Evolutionary conservation across 2,113 vertebrate species (phyloP).

Genomic region (Takifugu bimaculatus): DNA sequence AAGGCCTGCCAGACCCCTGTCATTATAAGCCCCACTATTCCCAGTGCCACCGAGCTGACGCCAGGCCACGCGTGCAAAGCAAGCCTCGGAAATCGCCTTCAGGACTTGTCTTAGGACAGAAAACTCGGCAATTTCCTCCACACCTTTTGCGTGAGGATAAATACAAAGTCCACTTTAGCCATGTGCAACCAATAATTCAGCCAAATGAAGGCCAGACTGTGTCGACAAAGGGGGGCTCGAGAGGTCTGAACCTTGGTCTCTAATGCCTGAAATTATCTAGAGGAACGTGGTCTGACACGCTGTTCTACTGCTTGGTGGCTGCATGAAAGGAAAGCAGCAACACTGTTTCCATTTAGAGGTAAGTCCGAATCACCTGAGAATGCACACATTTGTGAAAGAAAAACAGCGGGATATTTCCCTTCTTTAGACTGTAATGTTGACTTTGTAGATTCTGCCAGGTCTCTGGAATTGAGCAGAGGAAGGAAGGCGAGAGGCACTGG

Average conservation of each 20-base stretch:
- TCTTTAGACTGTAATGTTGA: slow-evolving; percentile 63
- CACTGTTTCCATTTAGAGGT: slow-evolving; percentile 72
- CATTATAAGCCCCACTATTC: slow-evolving; percentile 60
- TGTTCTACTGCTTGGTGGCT: slow-evolving; percentile 60
- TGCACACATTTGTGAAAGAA: slow-evolving; percentile 57
- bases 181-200: slow-evolving; percentile 81
- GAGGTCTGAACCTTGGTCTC: slow-evolving; percentile 51
- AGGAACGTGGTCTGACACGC: slow-evolving; percentile 69
- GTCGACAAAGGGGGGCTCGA: slow-evolving; percentile 39
- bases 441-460: slow-evolving; percentile 69
- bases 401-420: slow-evolving; percentile 68
- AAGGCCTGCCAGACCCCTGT: slow-evolving; percentile 48
- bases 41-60: slow-evolving; percentile 67
- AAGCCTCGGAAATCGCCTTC: slow-evolving; percentile 70
- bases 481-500: slow-evolving; percentile 67
- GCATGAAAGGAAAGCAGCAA: slow-evolving; percentile 69
- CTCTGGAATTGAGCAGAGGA: slow-evolving; percentile 66
- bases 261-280: slow-evolving; percentile 67
- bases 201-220: slow-evolving; percentile 78
- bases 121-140: slow-evolving; percentile 78
- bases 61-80: slow-evolving; percentile 74
- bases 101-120: slow-evolving; percentile 66
- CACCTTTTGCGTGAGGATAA: slow-evolving; percentile 78
- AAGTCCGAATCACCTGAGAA: slow-evolving; percentile 64
- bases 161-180: slow-evolving; percentile 66